phyloP scores from a whole-genome alignment of 2,113 vertebrate genomes.

The Otis tarda region DNA sequence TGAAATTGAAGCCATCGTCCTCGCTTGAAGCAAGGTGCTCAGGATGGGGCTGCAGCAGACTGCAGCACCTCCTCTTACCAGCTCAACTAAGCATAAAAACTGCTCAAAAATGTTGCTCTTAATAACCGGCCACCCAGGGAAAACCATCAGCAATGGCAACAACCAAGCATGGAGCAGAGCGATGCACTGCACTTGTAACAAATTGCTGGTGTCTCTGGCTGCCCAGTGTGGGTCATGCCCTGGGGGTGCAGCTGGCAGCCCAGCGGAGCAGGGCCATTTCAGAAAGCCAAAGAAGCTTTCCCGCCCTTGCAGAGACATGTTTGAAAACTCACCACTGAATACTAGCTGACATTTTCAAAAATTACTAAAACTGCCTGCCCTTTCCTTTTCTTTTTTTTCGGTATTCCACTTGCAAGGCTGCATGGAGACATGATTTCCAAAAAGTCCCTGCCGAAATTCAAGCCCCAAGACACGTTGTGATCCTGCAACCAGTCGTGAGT shows the following conservation, averaged over 20 bases:
- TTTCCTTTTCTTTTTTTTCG: not conserved
- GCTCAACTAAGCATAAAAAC: not conserved
- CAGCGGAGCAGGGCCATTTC: not conserved
- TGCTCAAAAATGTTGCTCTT: not conserved
- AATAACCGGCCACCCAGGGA: not conserved
- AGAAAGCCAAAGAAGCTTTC: not conserved
- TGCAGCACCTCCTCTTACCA: not conserved
- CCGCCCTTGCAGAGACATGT: not conserved
- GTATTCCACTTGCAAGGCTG: not conserved
- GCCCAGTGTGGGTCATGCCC: rapidly evolving
- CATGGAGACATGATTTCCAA: not conserved
- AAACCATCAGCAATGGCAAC: not conserved
- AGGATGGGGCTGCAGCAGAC: not conserved
- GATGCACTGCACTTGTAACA: not conserved
- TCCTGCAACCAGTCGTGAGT: not conserved
- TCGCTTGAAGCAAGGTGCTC: not conserved
- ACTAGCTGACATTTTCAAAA: not conserved
- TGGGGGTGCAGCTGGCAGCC: not conserved
- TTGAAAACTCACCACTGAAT: not conserved
- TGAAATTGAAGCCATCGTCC: not conserved
- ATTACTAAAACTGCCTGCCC: not conserved
- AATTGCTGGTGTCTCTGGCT: not conserved
- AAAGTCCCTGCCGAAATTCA: not conserved
- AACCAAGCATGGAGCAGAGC: not conserved
- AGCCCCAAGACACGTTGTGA: not conserved